Evolutionary conservation across 2,797 vertebrate genomes (phyloP).

Genomic region (Chrysocyon brachyurus): DNA sequence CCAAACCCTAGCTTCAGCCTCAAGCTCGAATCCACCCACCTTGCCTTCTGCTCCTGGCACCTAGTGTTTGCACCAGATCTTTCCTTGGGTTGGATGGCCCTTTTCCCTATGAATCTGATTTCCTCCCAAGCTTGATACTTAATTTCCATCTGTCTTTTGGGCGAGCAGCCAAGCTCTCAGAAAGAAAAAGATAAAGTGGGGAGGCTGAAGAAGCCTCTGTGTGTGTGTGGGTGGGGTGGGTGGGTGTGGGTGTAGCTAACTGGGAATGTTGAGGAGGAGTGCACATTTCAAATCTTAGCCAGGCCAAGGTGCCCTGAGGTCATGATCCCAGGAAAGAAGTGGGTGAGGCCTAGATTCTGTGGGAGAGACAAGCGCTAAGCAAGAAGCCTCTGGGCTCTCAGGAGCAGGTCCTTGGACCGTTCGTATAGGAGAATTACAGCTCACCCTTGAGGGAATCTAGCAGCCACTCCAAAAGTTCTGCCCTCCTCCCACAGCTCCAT

Average conservation of each 20-base stretch:
- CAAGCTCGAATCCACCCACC: neutral
- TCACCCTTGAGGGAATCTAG: neutral
- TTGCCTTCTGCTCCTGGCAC: neutral
- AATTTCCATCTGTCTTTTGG: slow-evolving; percentile 61
- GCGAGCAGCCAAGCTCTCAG: slow-evolving; percentile 28
- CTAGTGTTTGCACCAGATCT: neutral
- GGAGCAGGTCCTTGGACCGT: neutral
- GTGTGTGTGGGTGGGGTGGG: neutral
- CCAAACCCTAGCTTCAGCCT: neutral
- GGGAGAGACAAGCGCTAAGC: neutral
- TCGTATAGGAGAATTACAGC: neutral
- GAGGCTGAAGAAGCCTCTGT: neutral
- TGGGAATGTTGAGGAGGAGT: neutral
- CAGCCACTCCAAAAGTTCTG: neutral
- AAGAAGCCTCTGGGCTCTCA: neutral
- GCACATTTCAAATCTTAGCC: neutral
- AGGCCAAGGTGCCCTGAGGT: neutral
- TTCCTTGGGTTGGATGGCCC: neutral
- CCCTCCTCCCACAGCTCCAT: neutral
- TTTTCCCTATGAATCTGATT: neutral
- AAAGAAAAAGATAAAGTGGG: neutral
- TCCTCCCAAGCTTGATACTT: slow-evolving; percentile 15
- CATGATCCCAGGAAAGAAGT: neutral
- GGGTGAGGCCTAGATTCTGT: neutral
- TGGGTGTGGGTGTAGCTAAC: neutral